Base-by-base conservation (phyloP, 2,888 invertebrate species). In the Phymatocera aterrima region DNA sequence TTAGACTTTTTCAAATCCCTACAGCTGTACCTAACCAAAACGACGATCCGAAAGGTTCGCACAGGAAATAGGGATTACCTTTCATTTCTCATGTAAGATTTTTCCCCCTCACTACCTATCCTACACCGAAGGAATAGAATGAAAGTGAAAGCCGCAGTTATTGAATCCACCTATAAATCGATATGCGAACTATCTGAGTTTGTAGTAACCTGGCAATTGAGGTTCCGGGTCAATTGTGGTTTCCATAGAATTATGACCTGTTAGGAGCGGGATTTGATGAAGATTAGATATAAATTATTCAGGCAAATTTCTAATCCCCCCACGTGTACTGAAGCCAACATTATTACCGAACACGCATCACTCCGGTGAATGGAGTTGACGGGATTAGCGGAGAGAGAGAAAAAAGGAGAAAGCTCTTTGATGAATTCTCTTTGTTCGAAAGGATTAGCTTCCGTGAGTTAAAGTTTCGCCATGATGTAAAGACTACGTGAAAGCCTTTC, bases 221-320 rank as follows among this genome's bases (percentile, higher is more conserved):
- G 34, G 40, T 31, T 8, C 3, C 8, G 12, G 40, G 37, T 10
- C 4, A 31, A 28, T 48, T 6, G 70, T 31, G 70, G 70, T 12
- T 70, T 10, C 2, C n/a, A 48, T 70, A 48, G 31, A 70, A 70
- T 70, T 70, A 70, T 70, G 46, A 46, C n/a, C n/a, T 65, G 21
- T 48, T 48, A 28, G 70, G 48, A n/a, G n/a, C 31, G 10, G n/a
- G 31, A 46, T 70, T 1, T 24, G 43, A 70, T 70, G 24, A 70
- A n/a, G 70, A 46, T 46, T 65, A 21, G 21, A 15, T 15, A 37
- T 4, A 40, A 18, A 65, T 21, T 37, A 40, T 10, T 4, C 5
- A 4, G 40, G 8, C 8, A 65, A 65, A 65, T 60, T 60, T 60
- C 34, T 34, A 12, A 60, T 60, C 34, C 24, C n/a, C n/a, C 34